Percentiles rank a stretch among this genome's conserved stretches.
Evolutionary conservation across 2,113 vertebrate genomes (phyloP).

Genomic region (Lota lota): DNA sequence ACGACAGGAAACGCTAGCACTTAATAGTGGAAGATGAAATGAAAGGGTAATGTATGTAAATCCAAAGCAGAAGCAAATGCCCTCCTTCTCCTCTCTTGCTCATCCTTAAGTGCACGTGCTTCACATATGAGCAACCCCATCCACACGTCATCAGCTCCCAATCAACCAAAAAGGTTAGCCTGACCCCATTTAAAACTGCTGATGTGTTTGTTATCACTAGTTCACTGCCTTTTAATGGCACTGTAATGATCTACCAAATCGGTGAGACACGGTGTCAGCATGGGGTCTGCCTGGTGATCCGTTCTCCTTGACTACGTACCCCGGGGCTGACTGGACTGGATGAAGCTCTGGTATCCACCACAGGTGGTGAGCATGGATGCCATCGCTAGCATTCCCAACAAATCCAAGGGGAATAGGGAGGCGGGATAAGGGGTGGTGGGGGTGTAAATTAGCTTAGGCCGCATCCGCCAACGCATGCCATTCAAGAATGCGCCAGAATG

Average conservation of each 20-base stretch:
- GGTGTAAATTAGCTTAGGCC: conserved; percentile 53
- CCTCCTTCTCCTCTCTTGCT: conserved; percentile 12
- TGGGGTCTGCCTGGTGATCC: conserved; percentile 13
- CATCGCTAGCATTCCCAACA: conserved; percentile 63
- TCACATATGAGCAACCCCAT: conserved; percentile 5
- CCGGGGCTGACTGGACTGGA: conserved; percentile 33
- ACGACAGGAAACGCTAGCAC: conserved; percentile 69
- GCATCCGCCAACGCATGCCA: conserved; percentile 48
- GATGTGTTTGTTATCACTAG: background rate
- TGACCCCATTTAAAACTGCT: background rate
- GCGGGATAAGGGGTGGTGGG: conserved; percentile 8
- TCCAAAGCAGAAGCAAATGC: conserved; percentile 38
- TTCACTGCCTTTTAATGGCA: background rate
- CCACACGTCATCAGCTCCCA: background rate
- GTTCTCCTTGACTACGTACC: conserved; percentile 39
- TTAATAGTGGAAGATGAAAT: conserved; percentile 51
- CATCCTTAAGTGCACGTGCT: too few species aligned
- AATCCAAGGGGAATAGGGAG: conserved; percentile 63
- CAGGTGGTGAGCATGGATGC: conserved; percentile 45
- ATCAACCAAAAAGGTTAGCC: background rate
- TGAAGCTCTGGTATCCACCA: conserved; percentile 13
- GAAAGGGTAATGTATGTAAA: conserved; percentile 36
- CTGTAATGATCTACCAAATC: background rate
- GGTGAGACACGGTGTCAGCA: background rate
- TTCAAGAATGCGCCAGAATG: conserved; percentile 66